Base-by-base conservation (phyloP, 2,113 vertebrate genomes). In the Numida meleagris region DNA sequence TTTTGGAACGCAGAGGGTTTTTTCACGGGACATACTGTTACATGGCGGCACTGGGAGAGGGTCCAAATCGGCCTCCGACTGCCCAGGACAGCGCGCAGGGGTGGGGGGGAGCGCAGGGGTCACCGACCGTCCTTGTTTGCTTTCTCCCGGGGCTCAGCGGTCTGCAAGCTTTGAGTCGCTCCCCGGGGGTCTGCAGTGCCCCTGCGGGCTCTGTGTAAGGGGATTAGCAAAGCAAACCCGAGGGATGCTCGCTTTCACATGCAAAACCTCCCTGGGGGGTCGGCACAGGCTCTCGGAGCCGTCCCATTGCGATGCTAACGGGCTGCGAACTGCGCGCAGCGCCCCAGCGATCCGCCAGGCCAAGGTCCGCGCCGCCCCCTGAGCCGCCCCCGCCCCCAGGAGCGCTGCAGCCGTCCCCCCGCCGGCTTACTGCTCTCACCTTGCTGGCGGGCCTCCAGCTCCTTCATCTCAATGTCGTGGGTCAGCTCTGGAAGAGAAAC, bases 401-500 rank as follows among this genome's bases (percentile, higher is more conserved):
- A 23, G 36, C 36, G 6, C 61, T 63, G 61, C 38, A 27, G 23
- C 63, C 34, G 4, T 12, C 5, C 31, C 24, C 51, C 27, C 27
- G 27, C 27, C 29, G 8, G 29, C 51, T 53, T 10, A 29, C 51
- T 16, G 27, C 51, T 81, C 97, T 96, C 97, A 98, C 98, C 98
- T 98, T 98, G 98, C 87, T 98, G 97, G 18, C 86, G 96, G 24
- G 95, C 93, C 76, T 98, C 98, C 72, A 96, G 94, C 73, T 98
- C 97, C 78, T 98, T 98, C 40, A 96, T 94, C 87, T 98, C 98
- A 90, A 98, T 95, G 77, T 98, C 98, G 63, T 94, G 98, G 42
- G 97, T 98, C 86, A 98, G 96, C 95, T 98, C 98, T 98, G 93
- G 19, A 73, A 93, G 66, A 85, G 84, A 96, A 92, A 96, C 6